Base-by-base conservation (phyloP, 2,797 vertebrate genomes). In the Otolemur crassicaudatus region DNA sequence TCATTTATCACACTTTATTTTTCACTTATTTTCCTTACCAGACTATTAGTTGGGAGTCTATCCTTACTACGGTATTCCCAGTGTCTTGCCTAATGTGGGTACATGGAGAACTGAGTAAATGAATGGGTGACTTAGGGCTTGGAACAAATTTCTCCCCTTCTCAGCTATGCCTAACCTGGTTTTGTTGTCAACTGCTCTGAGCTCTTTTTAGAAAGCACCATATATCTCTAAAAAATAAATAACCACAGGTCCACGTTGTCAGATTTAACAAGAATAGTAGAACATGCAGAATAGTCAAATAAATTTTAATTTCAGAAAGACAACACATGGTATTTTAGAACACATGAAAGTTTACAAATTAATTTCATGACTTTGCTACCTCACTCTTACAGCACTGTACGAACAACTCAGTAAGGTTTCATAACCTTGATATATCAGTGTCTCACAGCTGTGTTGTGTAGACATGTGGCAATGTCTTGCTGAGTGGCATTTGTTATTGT, bases 251-350 rank as follows among this genome's bases (percentile, higher is more conserved):
- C 31, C 85, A 82, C 5, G 16, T 49, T 72, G 14, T 19, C 76
- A 72, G 10, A 58, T 90, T 84, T 65, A 96, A 56, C 34, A 85
- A 73, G 17, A 85, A 65, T 43, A 82, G 91, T 11, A 56, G 76
- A 88, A 94, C 60, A 16, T 70, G 89, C 11, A 43, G 37, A 49
- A 31, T 12, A 72, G 8, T 23, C 76, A 88, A 37, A 86, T 83
- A 89, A 49, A 94, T 87, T 60, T 89, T 65, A 89, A 77, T 80
- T 96, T 83, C n/a, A 91, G 56, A 56, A 20, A 90, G 43, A 31
- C 34, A 93, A 70, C 58, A 34, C 31, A 27, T 49, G 7, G n/a
- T 17, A 9, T 89, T 76, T 88, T 91, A 83, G 23, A 76, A 12
- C 60, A 40, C 49, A 49, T 49, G 49, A 49, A 49, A 49, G 46